Evolutionary conservation across 1,140 invertebrate genomes (phyloP), one percentile per base, ranked within the genome.

Genomic region (Aricia agestis): DNA sequence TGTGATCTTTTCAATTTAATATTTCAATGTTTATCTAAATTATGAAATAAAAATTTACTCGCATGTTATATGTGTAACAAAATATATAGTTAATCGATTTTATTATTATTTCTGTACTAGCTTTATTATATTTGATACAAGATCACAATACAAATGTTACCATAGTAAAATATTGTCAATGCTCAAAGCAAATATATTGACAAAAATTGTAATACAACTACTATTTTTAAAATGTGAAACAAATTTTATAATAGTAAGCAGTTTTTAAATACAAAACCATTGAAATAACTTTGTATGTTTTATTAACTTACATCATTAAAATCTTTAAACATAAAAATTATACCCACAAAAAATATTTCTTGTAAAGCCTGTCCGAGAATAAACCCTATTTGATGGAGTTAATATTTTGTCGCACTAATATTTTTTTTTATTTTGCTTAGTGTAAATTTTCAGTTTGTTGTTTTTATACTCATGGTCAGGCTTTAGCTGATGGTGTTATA

Each of bases 1-100:
- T 87, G 84, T 89, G 84, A 90, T 90, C 78, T 83, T 86, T 81
- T 82, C 82, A 75, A 72, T 25, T 10, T 25, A 25, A 19, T 18
- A 63, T 73, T 69, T 75, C 75, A 74, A 72, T 71, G 36, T 36
- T 36, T 36, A 36, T 36, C 36, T 36, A 9, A 36, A 36, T 36
- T 7, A 6, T 36, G 2, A 36, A 36, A 36, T 36, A 36, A 36
- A 36, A 36, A 36, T 6, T 36, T 36, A 36, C 36, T 36, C 9
- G 36, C 5, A 36, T 36, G 36, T 36, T 36, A 5, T 36, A 36
- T 36, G 36, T 36, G 6, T 36, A 36, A 3, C 0, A 36, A 36
- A 4, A 25, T 25, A 25, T 25, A 25, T 2, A 25, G 25, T 25
- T 25, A 25, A 25, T 25, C 3, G 65, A 68, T 42, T 19, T 13